Evolutionary conservation across 2,113 vertebrate genomes (phyloP).

Genomic region (Bubalus kerabau): DNA sequence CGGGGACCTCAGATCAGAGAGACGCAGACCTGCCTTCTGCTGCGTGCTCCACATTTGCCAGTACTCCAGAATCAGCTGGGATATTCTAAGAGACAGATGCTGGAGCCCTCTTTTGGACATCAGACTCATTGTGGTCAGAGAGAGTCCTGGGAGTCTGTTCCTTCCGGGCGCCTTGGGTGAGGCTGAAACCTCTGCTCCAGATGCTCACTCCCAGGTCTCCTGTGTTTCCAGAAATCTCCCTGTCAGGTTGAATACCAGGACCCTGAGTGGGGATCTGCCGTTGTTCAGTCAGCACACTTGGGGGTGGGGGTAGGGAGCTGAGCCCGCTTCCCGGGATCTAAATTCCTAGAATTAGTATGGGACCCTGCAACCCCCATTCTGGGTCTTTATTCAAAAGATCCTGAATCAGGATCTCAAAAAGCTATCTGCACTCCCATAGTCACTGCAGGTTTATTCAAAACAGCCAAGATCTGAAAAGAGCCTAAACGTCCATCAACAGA

Average conservation of each 20-base stretch:
- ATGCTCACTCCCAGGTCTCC: neutral
- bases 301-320: rapidly evolving
- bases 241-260: rapidly evolving
- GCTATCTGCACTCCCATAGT: neutral
- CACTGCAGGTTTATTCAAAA: neutral
- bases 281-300: neutral
- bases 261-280: neutral
- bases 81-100: neutral
- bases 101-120: neutral
- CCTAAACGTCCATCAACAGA: neutral
- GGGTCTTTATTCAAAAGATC: neutral
- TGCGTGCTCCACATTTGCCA: neutral
- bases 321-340: neutral
- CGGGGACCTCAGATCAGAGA: neutral
- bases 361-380: neutral
- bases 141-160: neutral
- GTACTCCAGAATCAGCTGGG: neutral
- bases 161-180: neutral
- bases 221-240: neutral
- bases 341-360: neutral
- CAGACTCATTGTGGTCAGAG: neutral
- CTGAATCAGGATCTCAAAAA: neutral
- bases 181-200: neutral
- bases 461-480: neutral
- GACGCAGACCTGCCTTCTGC: neutral